Base-by-base conservation (phyloP, 2,888 invertebrate genomes). In the Chesias legatella region DNA sequence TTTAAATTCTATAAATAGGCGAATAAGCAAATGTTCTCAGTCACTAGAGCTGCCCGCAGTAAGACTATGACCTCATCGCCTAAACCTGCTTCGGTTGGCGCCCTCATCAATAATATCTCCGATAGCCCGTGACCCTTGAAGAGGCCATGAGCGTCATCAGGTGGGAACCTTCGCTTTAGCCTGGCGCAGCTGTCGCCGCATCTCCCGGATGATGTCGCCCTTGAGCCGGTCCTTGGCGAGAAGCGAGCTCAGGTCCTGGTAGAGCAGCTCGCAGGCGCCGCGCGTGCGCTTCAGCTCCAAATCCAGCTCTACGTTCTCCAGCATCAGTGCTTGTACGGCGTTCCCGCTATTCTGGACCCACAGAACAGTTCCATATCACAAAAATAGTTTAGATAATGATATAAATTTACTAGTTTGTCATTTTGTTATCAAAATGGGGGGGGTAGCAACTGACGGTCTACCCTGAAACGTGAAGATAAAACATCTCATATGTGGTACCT, bases 181-280 rank as follows among this genome's bases (percentile, higher is more conserved):
- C 57, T 86, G 84, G 53, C 90, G 90, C 30, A 92, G 79, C 70
- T 92, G 91, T 27, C 90, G 79, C 1, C 92, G 68, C 84, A 93
- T 83, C 73, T 91, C 91, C 41, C 89, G 89, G 41, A 93, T 92
- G 58, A 93, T 90, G 45, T 91, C 91, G 55, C 92, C 92, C 63
- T 90, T 90, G 77, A 92, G 91, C 49, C 86, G 86, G 9, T 89
- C 88, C 53, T 90, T 86, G 65, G 90, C 79, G 34, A 84, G 83
- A 8, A 89, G 84, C 47, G 88, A 85, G 40, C 82, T 79, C 57
- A 88, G 85, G 63, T 90, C 85, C 55, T 91, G 90, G 63, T 91
- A 90, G 35, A 92, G 74, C 42, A 82, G 73, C 5, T 79, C 81
- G 51, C 90, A 80, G 60, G 90, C 86, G 31, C 85, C 81, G 32